Evolutionary conservation across 2,888 invertebrate genomes (phyloP).

Genomic region (Gymnosoma rotundatum): DNA sequence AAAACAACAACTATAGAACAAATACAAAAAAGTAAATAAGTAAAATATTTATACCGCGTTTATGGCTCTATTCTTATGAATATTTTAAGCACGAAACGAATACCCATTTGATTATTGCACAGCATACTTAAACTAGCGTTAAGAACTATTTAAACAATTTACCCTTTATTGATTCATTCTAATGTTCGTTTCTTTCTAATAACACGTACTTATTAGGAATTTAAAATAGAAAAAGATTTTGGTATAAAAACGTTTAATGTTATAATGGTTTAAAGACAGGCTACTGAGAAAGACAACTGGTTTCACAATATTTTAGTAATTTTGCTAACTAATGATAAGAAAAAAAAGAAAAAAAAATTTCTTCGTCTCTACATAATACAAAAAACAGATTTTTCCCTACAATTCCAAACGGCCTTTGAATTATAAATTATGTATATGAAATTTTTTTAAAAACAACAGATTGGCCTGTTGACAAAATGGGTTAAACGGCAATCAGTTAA

Average conservation of each 20-base stretch:
- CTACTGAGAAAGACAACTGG: slow-evolving; percentile 13
- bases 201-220: slow-evolving; percentile 38
- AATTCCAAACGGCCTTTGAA: too few species aligned
- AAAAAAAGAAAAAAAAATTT: not conserved
- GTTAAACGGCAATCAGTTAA: too few species aligned
- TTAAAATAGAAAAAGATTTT: not conserved
- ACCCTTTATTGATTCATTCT: not conserved
- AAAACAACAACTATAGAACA: slow-evolving; percentile 30
- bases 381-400: too few species aligned
- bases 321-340: not conserved
- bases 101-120: not conserved
- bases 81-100: slow-evolving; percentile 51
- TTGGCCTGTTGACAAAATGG: too few species aligned
- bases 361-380: too few species aligned
- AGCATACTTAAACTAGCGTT: too few species aligned
- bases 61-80: slow-evolving; percentile 49
- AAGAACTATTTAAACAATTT: slow-evolving; percentile 19
- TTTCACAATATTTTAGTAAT: slow-evolving; percentile 3
- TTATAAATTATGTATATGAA: too few species aligned
- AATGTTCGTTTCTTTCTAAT: slow-evolving; percentile 12
- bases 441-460: too few species aligned
- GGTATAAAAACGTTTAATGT: not conserved
- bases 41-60: slow-evolving; percentile 44
- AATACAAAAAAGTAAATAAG: slow-evolving; percentile 11
- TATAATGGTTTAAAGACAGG: not conserved